Evolutionary conservation across 2,113 vertebrate species (phyloP), one percentile per base, ranked within the genome.

Genomic region (Nyctibius bracteatus): DNA sequence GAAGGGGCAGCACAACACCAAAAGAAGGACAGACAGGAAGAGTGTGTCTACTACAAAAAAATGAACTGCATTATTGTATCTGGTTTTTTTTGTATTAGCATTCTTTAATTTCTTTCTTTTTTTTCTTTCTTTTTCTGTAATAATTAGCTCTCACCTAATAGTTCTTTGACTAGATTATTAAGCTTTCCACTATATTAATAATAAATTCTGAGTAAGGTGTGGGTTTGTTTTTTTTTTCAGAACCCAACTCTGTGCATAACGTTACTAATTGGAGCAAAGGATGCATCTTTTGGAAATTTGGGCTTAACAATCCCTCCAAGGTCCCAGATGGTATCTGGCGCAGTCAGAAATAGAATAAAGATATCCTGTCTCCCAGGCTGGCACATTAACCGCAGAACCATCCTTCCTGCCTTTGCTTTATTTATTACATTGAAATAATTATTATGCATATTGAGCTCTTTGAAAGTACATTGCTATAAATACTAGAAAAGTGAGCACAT

Each of bases 351-450:
- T 41, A 95, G 95, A 94, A 96, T 84, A 83, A 94, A 96, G 65
- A 94, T 93, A 95, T 90, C 86, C 92, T 96, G 96, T 93, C 95
- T 94, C 61, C 68, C 67, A 90, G 90, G 30, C 95, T 95, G 96
- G 94, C 90, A 81, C 83, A 71, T 92, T 96, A 92, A 72, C 92
- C 75, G 86, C 92, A 86, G 73, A 73, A 49, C 94, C 57, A 89
- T 92, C 86, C 90, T 93, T 97, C 96, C 96, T 95, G 95, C 57
- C 30, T 90, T 92, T 94, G 86, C 90, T 86, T 96, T 96, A 96
- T 97, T 96, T 97, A 96, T 96, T 96, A 86, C 88, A 91, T 68
- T 88, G 86, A 86, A 96, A 94, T 91, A 92, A 96, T 94, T 96
- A 87, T 90, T 94, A 94, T 93, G 83, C 77, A 89, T 72, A 96